Conservation (phyloP, 2,888 invertebrate species). For the Parnassius orleans region DNA sequence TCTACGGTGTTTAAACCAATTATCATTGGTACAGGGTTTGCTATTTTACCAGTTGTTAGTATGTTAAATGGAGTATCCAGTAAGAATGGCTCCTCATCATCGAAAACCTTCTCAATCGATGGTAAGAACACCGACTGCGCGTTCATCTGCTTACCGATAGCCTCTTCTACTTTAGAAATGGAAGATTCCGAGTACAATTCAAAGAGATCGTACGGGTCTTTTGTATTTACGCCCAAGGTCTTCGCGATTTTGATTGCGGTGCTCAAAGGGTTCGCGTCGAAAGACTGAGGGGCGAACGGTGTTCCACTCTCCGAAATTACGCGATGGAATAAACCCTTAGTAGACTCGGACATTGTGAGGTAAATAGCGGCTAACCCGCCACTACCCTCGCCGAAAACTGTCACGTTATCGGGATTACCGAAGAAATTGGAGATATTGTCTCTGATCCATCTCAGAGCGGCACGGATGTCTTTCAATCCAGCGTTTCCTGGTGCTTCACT, state of each 20-base stretch:
- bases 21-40: slow-evolving; percentile 71
- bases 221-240: slow-evolving; percentile 53
- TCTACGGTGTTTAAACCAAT: slow-evolving; percentile 79
- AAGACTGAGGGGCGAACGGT: slow-evolving; percentile 59
- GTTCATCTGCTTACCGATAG: slow-evolving; percentile 69
- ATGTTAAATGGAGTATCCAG: slow-evolving; percentile 69
- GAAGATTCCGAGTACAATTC: slow-evolving; percentile 54
- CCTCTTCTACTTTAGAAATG: slow-evolving; percentile 57
- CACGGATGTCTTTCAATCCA: slow-evolving; percentile 70
- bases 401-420: slow-evolving; percentile 68
- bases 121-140: slow-evolving; percentile 66
- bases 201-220: slow-evolving; percentile 52
- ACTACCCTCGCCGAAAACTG: slow-evolving; percentile 71
- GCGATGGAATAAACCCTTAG: slow-evolving; percentile 64
- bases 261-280: slow-evolving; percentile 52
- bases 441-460: slow-evolving; percentile 68
- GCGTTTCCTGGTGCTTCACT: slow-evolving; percentile 72
- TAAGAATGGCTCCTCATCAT: slow-evolving; percentile 65
- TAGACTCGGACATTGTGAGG: slow-evolving; percentile 61
- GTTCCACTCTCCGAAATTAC: slow-evolving; percentile 69
- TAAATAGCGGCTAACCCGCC: slow-evolving; percentile 69
- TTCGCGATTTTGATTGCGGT: slow-evolving; percentile 69
- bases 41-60: slow-evolving; percentile 44
- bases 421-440: slow-evolving; percentile 62
- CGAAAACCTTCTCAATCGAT: slow-evolving; percentile 57